phyloP scores from a whole-genome alignment of 2,113 vertebrate genomes.

The Neomonachus schauinslandi region DNA sequence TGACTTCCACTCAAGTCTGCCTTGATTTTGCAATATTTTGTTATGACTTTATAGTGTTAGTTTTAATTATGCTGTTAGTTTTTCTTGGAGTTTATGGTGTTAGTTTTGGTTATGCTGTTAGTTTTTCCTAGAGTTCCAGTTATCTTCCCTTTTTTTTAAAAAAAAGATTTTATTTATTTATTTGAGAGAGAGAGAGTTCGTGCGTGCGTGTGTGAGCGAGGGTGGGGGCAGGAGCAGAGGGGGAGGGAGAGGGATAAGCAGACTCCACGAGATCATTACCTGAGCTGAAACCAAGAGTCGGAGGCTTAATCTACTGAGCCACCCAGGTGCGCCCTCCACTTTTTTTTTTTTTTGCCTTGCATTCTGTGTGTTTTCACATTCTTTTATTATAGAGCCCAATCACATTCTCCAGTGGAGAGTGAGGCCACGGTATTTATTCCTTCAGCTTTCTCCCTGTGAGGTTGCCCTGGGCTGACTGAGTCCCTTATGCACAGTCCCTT shows the following conservation, averaged over 20 bases:
- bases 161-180: background rate
- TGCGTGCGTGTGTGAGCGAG: too few species aligned
- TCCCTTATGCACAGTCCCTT: background rate
- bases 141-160: background rate
- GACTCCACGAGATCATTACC: background rate
- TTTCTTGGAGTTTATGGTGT: background rate
- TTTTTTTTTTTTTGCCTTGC: background rate
- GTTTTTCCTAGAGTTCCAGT: constrained; percentile 40
- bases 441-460: background rate
- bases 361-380: background rate
- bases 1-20: background rate
- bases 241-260: background rate
- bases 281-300: background rate
- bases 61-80: background rate
- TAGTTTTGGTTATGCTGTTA: background rate
- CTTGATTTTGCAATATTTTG: constrained; percentile 32
- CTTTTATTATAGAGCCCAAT: background rate
- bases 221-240: background rate
- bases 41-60: background rate
- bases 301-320: background rate
- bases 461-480: background rate
- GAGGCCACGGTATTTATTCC: background rate
- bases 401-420: background rate
- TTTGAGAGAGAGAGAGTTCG: background rate
- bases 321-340: background rate